Conservation (phyloP, 2,797 vertebrate genomes). For the Paedocypris micromegethes region DNA sequence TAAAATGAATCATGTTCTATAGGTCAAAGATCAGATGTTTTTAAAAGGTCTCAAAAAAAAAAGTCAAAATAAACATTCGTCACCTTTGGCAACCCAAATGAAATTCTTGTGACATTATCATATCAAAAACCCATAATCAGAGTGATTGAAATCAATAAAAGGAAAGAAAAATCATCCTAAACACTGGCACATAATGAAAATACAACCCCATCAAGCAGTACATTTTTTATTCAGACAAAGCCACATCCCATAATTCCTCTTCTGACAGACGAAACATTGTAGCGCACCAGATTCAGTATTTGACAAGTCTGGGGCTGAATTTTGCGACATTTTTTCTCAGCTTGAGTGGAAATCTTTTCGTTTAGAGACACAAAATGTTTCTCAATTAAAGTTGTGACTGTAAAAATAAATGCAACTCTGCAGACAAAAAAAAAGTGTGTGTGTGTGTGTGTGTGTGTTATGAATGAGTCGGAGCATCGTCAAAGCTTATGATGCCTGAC, state of each 20-base stretch:
- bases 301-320: conserved; percentile 15
- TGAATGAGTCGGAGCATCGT: conserved; percentile 80
- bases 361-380: conserved; percentile 19
- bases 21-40: conserved; percentile 1
- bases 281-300: conserved; percentile 21
- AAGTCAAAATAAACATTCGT: conserved; percentile 7
- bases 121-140: conserved; percentile 19
- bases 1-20: conserved; percentile 9
- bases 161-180: conserved; percentile 17
- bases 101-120: conserved; percentile 17
- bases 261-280: conserved; percentile 25
- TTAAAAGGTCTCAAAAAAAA: not conserved
- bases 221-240: conserved; percentile 36
- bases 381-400: conserved; percentile 25
- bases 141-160: conserved; percentile 13
- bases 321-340: conserved; percentile 13
- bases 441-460: conserved; percentile 61
- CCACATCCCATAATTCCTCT: conserved; percentile 14
- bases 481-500: conserved; percentile 89
- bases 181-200: conserved; percentile 24
- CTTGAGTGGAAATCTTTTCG: conserved; percentile 11
- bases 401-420: conserved; percentile 28
- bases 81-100: conserved; percentile 30
- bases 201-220: conserved; percentile 39
- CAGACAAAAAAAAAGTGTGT: conserved; percentile 12